Base-by-base conservation (phyloP, 2,888 invertebrate genomes). In the Eupeodes luniger region DNA sequence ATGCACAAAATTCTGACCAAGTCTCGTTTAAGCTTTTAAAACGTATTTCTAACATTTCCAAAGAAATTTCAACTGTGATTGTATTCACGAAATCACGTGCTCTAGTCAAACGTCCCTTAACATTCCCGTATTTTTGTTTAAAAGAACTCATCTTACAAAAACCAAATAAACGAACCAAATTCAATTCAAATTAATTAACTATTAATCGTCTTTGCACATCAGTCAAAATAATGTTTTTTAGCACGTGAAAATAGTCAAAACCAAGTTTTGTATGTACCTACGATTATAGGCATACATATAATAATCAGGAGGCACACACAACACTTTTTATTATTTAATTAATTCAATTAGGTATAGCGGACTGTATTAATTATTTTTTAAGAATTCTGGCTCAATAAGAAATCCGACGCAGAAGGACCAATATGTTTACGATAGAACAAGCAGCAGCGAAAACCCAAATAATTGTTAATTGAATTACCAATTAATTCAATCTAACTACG, bases 21-120 rank as follows among this genome's bases (percentile, higher is more conserved):
- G 72, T 34, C 27, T 72, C 44, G 5, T 57, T 57, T 14, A 72
- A 44, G 9, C 57, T 72, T 7, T 16, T 59, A 14, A 72, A 11
- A 4, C 59, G 19, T 4, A 72, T 59, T 12, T 72, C 72, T 59
- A 72, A 49, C 5, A 72, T n/a, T 49, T 59, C 59, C 11, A 49
- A 5, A 2, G 59, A 34, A 27, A 27, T 14, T 34, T 3, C 11
- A 34, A 6, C 2, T 5, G 59, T 59, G 6, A 59, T 59, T 12
- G 34, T 5, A 5, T 59, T 34, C 5, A 34, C 59, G 12, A 59
- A 59, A 27, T 27, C 59, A 27, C 27, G 27, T 34, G 34, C 59
- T 11, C 59, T 10, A 34, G 34, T 59, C 2, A 59, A 11, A 34
- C 59, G 59, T 14, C 59, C 59, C 27, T 59, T 59, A 12, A 12